Base-by-base conservation (phyloP, 2,113 vertebrate species). In the Hippopotamus amphibius region DNA sequence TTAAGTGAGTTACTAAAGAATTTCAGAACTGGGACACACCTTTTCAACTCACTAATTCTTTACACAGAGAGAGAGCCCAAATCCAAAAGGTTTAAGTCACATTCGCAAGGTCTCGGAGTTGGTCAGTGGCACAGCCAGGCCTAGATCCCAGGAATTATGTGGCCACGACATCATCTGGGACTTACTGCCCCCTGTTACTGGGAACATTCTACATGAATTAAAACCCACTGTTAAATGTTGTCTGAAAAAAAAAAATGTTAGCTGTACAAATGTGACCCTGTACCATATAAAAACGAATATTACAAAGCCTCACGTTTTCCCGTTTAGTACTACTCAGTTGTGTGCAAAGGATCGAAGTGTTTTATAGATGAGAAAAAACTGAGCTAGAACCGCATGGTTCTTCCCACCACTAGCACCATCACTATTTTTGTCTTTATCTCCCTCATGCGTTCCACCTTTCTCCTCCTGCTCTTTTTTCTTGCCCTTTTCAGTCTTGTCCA, bases 1-100 rank as follows among this genome's bases (percentile, higher is more conserved):
- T 74, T 50, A 57, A 66, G 43, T 76, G n/a, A 93, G 76, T 91
- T 57, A 66, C 28, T 57, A 37, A 86, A 97, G 63, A 96, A 87
- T 90, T 96, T 95, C 48, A 88, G 65, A 90, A 22, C 28, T 48
- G 50, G 11, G 16, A 12, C 82, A 50, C 66, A 66, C 24, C 17
- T 93, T 96, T 95, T 69, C 71, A 92, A 91, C 77, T 61, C 30
- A 79, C 21, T 15, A 46, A 41, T 71, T 53, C 41, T 53, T 65
- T 89, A 48, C 61, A 65, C 22, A 90, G 24, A 93, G 41, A 81
- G 55, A 80, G 57, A 79, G 41, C 48, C 46, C 41, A 77, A 21
- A 14, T 93, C 59, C 21, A 86, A 43, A 33, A 14, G 26, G 30
- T 28, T 72, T 65, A 93, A 83, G 46, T 37, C 93, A 41, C 59